Conservation (phyloP, 2,797 vertebrate genomes). For the Sebastolobus alascanus region DNA sequence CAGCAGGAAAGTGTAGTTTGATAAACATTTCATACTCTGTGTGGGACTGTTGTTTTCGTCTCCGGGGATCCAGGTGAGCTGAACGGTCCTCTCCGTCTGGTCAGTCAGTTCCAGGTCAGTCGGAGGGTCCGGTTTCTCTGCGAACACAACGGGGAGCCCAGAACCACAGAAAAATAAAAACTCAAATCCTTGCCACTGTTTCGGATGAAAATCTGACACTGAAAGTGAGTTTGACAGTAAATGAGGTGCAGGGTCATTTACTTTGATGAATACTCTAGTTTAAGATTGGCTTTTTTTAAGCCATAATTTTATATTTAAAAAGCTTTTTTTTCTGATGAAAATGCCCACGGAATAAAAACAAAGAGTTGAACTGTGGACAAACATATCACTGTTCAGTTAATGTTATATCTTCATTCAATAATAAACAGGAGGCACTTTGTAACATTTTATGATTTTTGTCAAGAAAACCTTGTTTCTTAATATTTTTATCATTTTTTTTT, state of each 20-base stretch:
- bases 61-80: slow-evolving; percentile 94
- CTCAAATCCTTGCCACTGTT: neutral
- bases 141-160: slow-evolving; percentile 9
- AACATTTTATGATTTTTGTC: neutral
- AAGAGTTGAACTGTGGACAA: neutral
- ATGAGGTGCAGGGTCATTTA: neutral
- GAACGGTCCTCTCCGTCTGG: slow-evolving; percentile 89
- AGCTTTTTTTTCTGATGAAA: neutral
- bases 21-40: slow-evolving; percentile 83
- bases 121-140: slow-evolving; percentile 93
- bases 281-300: neutral
- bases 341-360: neutral
- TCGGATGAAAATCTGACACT: accelerated
- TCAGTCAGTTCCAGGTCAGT: slow-evolving; percentile 93
- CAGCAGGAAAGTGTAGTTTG: neutral
- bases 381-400: neutral
- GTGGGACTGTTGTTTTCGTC: slow-evolving; percentile 95
- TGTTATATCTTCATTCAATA: neutral
- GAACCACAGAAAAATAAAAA: neutral
- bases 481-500: no score
- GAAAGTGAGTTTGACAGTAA: neutral
- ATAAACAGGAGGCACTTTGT: neutral
- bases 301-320: neutral
- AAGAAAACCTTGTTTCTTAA: neutral
- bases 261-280: neutral